Evolutionary conservation across 2,888 invertebrate genomes (phyloP).

Genomic region (Mesorhabditis spiculigera): DNA sequence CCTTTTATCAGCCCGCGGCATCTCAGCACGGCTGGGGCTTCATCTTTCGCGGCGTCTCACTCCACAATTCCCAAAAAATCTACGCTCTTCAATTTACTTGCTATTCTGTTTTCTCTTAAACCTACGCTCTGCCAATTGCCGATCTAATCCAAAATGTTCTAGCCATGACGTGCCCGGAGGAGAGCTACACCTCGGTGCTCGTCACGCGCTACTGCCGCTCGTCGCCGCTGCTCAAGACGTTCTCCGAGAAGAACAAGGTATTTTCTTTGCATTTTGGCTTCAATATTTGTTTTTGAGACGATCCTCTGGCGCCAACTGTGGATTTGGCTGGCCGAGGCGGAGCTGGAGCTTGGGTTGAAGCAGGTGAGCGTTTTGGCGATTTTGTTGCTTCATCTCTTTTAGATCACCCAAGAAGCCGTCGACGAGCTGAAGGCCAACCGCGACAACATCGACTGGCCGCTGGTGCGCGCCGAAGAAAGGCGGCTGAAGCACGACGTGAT

Average conservation of each 20-base stretch:
- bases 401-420: conserved; percentile 46
- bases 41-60: too few relatives aligned
- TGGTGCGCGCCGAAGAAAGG: conserved; percentile 81
- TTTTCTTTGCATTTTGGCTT: conserved; percentile 12
- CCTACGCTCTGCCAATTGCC: too few relatives aligned
- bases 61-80: too few relatives aligned
- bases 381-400: neutral
- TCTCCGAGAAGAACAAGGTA: conserved; percentile 62
- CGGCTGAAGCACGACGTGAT: conserved; percentile 92
- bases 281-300: conserved; percentile 23
- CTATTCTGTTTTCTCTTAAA: too few relatives aligned
- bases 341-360: conserved; percentile 70
- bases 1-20: too few relatives aligned
- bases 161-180: conserved; percentile 19
- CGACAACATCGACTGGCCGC: conserved; percentile 74
- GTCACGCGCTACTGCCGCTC: conserved; percentile 47
- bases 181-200: conserved; percentile 43
- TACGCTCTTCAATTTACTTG: too few relatives aligned
- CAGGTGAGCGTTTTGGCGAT: conserved; percentile 20
- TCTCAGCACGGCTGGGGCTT: too few relatives aligned
- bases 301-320: conserved; percentile 71
- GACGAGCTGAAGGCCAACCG: conserved; percentile 45
- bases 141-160: too few relatives aligned
- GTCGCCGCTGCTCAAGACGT: conserved; percentile 44
- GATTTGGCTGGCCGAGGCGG: conserved; percentile 87